phyloP scores from a whole-genome alignment of 1,140 invertebrate genomes.

The Aphelenchoides fujianensis region DNA sequence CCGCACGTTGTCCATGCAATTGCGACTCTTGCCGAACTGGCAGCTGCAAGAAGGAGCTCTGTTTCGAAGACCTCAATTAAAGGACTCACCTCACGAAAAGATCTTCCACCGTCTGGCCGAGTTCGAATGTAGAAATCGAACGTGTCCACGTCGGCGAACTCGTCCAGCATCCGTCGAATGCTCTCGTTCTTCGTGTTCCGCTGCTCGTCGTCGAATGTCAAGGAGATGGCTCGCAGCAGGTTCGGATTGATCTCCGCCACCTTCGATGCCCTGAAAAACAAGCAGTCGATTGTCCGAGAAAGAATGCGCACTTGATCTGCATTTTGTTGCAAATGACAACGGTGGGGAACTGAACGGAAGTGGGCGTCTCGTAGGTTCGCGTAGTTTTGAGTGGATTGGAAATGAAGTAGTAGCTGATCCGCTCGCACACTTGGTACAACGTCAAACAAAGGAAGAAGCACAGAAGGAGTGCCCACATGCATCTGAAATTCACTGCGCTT shows the following conservation, averaged over 20 bases:
- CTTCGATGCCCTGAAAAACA: conserved; percentile 40
- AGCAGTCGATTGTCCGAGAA: not conserved
- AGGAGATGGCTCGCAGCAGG: conserved; percentile 30
- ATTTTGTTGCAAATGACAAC: conserved; percentile 48
- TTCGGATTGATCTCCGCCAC: conserved; percentile 36
- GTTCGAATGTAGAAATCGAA: conserved; percentile 26
- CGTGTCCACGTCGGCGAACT: conserved; percentile 32
- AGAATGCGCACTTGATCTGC: conserved; percentile 42
- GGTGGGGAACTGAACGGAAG: conserved; percentile 37
- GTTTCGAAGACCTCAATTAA: not conserved
- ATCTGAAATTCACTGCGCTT: conserved; percentile 22
- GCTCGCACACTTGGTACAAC: conserved; percentile 49
- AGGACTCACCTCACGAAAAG: conserved; percentile 35
- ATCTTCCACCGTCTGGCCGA: conserved; percentile 38
- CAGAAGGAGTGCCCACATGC: conserved; percentile 41
- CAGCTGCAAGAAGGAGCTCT: conserved; percentile 28
- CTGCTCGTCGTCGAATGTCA: conserved; percentile 34
- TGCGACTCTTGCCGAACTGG: conserved; percentile 37
- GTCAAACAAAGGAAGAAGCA: conserved; percentile 44
- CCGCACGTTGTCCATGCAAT: conserved; percentile 41
- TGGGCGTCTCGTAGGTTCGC: conserved; percentile 39
- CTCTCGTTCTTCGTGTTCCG: conserved; percentile 26
- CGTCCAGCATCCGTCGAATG: conserved; percentile 19
- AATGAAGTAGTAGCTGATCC: conserved; percentile 47
- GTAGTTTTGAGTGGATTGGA: conserved; percentile 41